These are phyloP conservation scores for Autographa gamma DNA, from an alignment of 2,888 invertebrate species.

Conservation along the genomic window DNA sequence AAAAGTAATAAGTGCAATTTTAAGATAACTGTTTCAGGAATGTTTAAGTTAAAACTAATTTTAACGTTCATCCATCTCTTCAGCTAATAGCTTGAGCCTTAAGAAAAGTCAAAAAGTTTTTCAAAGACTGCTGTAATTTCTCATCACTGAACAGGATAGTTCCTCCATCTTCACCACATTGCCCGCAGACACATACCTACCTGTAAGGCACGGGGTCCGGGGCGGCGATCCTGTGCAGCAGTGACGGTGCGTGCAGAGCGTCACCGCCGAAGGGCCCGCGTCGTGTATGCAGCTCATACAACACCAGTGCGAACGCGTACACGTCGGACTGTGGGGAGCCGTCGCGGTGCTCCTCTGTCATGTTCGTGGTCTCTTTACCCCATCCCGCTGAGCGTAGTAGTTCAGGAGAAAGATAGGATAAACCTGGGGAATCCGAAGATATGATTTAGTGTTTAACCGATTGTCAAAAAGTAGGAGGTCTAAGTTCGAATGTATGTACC, in stretches of 20 bases:
- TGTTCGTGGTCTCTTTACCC: constrained; percentile 73
- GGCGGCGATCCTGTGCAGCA: constrained; percentile 89
- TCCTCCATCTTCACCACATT: constrained; percentile 9
- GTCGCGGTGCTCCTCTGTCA: constrained; percentile 72
- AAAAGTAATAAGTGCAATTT: no score
- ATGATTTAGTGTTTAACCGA: neutral
- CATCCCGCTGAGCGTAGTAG: constrained; percentile 89
- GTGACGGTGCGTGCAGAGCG: constrained; percentile 90
- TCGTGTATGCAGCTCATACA: constrained; percentile 96
- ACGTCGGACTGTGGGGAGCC: constrained; percentile 94
- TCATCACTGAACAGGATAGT: no score
- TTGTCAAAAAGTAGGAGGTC: neutral
- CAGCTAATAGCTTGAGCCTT: no score
- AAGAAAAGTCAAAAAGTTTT: no score
- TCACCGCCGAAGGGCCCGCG: constrained; percentile 95
- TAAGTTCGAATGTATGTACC: no score
- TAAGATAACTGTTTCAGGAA: no score
- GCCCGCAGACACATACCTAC: constrained; percentile 85
- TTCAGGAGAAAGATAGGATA: constrained; percentile 95
- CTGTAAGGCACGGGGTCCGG: constrained; percentile 87
- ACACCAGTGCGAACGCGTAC: constrained; percentile 95
- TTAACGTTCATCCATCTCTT: no score
- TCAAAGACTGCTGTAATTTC: no score
- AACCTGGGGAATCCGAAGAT: constrained; percentile 82
- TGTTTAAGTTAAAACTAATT: no score